Conservation (phyloP, 1,140 invertebrate species). For the Drosophila nasuta region DNA sequence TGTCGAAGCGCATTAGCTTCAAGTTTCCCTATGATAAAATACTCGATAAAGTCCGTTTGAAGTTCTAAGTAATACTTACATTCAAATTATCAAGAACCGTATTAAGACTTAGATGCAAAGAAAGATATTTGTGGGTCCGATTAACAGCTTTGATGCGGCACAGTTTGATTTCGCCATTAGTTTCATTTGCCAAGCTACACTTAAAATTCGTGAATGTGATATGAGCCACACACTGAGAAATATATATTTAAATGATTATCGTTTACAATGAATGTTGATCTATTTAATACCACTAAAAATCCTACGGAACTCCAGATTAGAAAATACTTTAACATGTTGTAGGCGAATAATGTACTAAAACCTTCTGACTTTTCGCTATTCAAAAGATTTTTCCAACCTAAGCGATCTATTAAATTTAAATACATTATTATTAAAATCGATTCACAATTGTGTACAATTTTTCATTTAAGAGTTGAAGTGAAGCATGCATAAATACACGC, state of each 20-base stretch:
- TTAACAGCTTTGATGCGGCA: conserved; percentile 63
- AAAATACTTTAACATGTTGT: neutral
- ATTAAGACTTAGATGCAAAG: conserved; percentile 14
- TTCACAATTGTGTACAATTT: too few species aligned
- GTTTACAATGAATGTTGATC: neutral
- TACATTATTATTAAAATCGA: too few species aligned
- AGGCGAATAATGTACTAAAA: neutral
- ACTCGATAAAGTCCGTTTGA: neutral
- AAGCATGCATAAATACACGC: too few species aligned
- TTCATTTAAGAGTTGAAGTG: too few species aligned
- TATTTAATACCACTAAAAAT: neutral
- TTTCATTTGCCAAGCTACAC: conserved; percentile 18
- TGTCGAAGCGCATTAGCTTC: conserved; percentile 39
- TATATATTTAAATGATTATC: neutral
- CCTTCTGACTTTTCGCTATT: neutral
- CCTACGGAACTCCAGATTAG: neutral
- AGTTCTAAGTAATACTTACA: conserved; percentile 26
- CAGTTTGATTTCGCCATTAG: neutral
- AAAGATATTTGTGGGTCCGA: conserved; percentile 59
- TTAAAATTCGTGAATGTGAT: conserved; percentile 62
- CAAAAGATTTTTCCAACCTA: too few species aligned
- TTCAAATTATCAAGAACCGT: conserved; percentile 28
- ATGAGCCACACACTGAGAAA: conserved; percentile 13
- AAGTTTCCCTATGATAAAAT: conserved; percentile 22
- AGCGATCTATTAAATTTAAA: too few species aligned